phyloP scores from a whole-genome alignment of 2,797 vertebrate genomes.

The Holocentrus rufus region DNA sequence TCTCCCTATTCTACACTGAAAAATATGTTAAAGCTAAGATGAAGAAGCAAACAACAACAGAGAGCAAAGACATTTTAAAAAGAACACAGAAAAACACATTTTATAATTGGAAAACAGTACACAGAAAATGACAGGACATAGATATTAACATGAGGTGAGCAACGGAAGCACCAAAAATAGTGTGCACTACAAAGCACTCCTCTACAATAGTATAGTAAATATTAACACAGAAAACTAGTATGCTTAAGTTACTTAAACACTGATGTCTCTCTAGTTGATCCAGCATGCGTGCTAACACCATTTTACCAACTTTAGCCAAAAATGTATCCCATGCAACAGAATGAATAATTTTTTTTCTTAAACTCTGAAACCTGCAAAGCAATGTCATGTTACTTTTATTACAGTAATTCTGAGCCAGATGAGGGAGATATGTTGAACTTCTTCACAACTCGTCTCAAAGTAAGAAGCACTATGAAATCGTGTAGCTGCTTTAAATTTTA shows the following conservation, averaged over 20 bases:
- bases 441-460: not conserved
- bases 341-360: not conserved
- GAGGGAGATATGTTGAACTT: slow-evolving; percentile 10
- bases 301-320: not conserved
- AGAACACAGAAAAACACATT: slow-evolving; percentile 46
- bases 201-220: not conserved
- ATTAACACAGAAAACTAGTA: not conserved
- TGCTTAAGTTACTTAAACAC: slow-evolving; percentile 14
- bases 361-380: not conserved
- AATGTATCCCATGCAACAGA: slow-evolving; percentile 1
- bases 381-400: not conserved
- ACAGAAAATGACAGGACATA: slow-evolving; percentile 49
- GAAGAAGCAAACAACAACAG: slow-evolving; percentile 41
- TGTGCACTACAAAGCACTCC: slow-evolving; percentile 16
- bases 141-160: slow-evolving; percentile 40
- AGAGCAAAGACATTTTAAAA: slow-evolving; percentile 46
- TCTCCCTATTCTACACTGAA: slow-evolving; percentile 20
- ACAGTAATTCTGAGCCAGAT: slow-evolving; percentile 15
- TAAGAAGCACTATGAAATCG: slow-evolving; percentile 3
- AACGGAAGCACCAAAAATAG: slow-evolving; percentile 43
- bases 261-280: slow-evolving; percentile 11
- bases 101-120: slow-evolving; percentile 34
- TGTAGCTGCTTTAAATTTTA: not conserved
- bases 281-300: not conserved
- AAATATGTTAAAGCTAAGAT: slow-evolving; percentile 21